These are phyloP conservation scores for Argyrosomus japonicus DNA, from an alignment of 2,113 vertebrate genomes.

Conservation along the genomic window DNA sequence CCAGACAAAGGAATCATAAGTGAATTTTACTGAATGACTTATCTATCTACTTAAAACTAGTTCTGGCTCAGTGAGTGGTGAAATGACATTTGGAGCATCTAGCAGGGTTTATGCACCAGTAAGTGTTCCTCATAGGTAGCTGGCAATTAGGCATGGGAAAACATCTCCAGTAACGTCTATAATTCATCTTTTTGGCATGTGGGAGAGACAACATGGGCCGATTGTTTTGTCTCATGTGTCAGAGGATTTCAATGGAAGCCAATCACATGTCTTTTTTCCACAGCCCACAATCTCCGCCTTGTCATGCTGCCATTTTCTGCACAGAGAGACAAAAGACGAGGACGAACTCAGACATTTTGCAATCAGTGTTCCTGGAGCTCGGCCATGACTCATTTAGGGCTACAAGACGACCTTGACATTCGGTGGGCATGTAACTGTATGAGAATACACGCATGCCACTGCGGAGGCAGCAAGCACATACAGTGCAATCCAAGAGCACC, in stretches of 20 bases:
- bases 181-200: slow-evolving; percentile 69
- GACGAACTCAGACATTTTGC: slow-evolving; percentile 49
- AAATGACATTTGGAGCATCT: slow-evolving; percentile 71
- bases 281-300: slow-evolving; percentile 44
- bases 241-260: slow-evolving; percentile 54
- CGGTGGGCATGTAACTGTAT: slow-evolving; percentile 22
- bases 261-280: slow-evolving; percentile 24
- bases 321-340: slow-evolving; percentile 46
- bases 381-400: slow-evolving; percentile 43
- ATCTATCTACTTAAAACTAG: slow-evolving; percentile 64
- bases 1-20: slow-evolving; percentile 50
- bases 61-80: slow-evolving; percentile 72
- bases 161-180: slow-evolving; percentile 53
- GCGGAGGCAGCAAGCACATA: neutral
- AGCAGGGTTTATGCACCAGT: slow-evolving; percentile 58
- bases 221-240: slow-evolving; percentile 59
- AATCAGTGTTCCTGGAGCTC: slow-evolving; percentile 60
- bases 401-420: slow-evolving; percentile 55
- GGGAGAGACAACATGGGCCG: slow-evolving; percentile 36
- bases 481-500: slow-evolving; percentile 3
- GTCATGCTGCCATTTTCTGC: slow-evolving; percentile 57
- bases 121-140: slow-evolving; percentile 63
- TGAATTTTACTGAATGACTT: slow-evolving; percentile 67
- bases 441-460: slow-evolving; percentile 5
- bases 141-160: slow-evolving; percentile 63